phyloP scores from a whole-genome alignment of 2,888 invertebrate genomes.

The Acleris cristana region DNA sequence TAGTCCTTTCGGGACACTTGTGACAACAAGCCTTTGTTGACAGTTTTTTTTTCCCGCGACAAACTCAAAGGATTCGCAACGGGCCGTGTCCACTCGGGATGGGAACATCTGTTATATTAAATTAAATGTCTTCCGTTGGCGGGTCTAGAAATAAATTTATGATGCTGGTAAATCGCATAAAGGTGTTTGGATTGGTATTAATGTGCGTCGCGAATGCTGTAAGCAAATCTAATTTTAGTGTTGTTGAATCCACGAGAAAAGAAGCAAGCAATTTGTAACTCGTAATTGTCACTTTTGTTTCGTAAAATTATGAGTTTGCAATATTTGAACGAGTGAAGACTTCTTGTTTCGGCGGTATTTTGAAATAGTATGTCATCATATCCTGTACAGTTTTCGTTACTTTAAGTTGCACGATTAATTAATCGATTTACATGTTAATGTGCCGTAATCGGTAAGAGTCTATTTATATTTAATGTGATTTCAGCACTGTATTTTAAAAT shows the following conservation, averaged over 20 bases:
- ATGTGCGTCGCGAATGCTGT: slow-evolving; percentile 22
- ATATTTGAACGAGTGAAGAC: no score
- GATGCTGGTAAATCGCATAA: slow-evolving; percentile 43
- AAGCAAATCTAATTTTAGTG: slow-evolving; percentile 10
- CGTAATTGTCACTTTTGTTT: no score
- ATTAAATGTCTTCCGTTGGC: slow-evolving; percentile 67
- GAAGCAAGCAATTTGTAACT: no score
- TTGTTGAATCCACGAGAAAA: no score
- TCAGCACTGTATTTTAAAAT: background rate
- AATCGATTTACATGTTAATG: background rate
- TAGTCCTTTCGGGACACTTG: slow-evolving; percentile 73
- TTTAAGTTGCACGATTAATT: background rate
- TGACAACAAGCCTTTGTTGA: slow-evolving; percentile 75
- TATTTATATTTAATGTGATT: background rate
- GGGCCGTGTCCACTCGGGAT: slow-evolving; percentile 66
- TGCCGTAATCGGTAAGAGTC: background rate
- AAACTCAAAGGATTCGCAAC: slow-evolving; percentile 73
- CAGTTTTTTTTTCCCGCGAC: slow-evolving; percentile 66
- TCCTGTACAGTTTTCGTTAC: slow-evolving; percentile 13
- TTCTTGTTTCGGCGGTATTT: background rate
- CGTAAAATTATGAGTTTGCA: no score
- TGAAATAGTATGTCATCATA: slow-evolving; percentile 12
- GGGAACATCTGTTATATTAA: slow-evolving; percentile 74
- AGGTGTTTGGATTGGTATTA: slow-evolving; percentile 36
- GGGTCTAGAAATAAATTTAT: slow-evolving; percentile 56